phyloP scores from a whole-genome alignment of 2,888 invertebrate genomes.

The Cabera pusaria region DNA sequence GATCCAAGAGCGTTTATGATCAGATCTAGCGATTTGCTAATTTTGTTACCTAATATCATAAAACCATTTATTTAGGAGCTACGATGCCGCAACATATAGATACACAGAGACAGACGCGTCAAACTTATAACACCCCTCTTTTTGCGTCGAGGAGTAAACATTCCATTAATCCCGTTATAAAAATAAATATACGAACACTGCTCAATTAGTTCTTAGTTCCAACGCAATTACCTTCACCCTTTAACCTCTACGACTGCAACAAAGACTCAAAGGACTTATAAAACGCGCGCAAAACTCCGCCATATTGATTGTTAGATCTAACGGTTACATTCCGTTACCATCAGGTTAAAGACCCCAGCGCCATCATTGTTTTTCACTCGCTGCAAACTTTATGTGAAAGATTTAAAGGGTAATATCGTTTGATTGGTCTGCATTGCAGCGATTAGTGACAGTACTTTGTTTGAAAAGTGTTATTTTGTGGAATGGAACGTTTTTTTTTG shows the following conservation, averaged over 20 bases:
- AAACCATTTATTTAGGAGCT: too few species aligned
- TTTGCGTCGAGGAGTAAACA: too few species aligned
- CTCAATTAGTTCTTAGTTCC: too few species aligned
- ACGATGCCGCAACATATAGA: too few species aligned
- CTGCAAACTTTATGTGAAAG: conserved; percentile 13
- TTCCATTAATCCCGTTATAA: too few species aligned
- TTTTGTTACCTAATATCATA: too few species aligned
- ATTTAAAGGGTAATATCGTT: conserved; percentile 31
- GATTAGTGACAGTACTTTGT: conserved; percentile 16
- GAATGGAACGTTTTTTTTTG: conserved; percentile 17
- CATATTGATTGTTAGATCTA: conserved; percentile 56
- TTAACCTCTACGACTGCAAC: background rate
- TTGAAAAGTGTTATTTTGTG: conserved; percentile 12
- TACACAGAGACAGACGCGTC: too few species aligned
- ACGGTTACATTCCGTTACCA: conserved; percentile 51
- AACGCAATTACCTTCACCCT: too few species aligned
- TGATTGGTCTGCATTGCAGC: conserved; percentile 13
- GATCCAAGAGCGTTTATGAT: too few species aligned
- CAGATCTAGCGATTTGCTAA: too few species aligned
- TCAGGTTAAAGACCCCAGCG: conserved; percentile 48
- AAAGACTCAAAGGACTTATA: conserved; percentile 23
- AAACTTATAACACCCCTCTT: too few species aligned
- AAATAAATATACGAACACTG: too few species aligned
- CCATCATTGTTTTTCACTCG: conserved; percentile 29
- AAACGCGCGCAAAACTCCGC: conserved; percentile 38